Evolutionary conservation across 2,797 vertebrate species (phyloP).

Genomic region (Merluccius polli): DNA sequence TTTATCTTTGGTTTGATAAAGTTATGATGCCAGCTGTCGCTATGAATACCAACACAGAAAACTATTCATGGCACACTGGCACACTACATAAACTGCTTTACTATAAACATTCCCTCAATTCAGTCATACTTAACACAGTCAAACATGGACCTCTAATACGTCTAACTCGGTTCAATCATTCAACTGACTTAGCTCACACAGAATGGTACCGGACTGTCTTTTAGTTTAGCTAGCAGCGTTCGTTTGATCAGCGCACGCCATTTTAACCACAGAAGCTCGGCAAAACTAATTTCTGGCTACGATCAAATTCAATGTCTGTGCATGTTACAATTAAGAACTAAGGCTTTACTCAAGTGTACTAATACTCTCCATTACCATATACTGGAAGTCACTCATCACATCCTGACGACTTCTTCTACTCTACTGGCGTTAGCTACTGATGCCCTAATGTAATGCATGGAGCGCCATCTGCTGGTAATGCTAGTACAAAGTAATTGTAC

Average conservation of each 20-base stretch:
- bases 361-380: neutral
- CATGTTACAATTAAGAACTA: neutral
- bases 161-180: neutral
- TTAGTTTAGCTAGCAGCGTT: neutral
- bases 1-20: no score
- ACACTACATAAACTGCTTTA: neutral
- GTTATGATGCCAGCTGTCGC: no score
- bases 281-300: neutral
- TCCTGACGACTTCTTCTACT: no score
- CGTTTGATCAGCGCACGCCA: neutral
- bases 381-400: no score
- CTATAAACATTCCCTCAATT: neutral
- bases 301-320: conserved; percentile 1
- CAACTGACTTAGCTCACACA: neutral
- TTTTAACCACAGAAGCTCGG: neutral
- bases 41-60: no score
- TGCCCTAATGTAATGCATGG: neutral
- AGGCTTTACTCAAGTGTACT: conserved; percentile 2
- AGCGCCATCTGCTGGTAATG: conserved; percentile 1
- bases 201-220: neutral
- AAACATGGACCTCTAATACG: neutral
- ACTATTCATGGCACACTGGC: no score
- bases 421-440: no score
- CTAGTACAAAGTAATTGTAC: no score
- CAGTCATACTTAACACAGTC: neutral